A percentile compares a stretch with the other conserved stretches of the same genome.
Evolutionary conservation across 1,140 invertebrate species (phyloP).

Genomic region (Meloidogyne chitwoodi): DNA sequence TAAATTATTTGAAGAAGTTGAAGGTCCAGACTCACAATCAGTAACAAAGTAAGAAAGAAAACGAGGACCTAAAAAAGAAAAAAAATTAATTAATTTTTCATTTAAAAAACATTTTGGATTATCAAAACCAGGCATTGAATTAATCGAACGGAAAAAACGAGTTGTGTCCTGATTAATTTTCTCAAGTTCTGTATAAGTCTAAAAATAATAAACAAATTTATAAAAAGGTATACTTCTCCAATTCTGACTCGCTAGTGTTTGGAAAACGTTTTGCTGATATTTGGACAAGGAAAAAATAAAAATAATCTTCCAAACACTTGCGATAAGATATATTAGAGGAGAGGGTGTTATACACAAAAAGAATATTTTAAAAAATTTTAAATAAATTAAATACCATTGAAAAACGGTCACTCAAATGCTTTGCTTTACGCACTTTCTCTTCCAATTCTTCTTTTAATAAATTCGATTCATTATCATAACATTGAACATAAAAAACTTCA

Average conservation of each 20-base stretch:
- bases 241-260: too few relatives aligned
- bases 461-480: background rate
- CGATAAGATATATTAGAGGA: too few relatives aligned
- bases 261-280: too few relatives aligned
- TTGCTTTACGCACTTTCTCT: background rate
- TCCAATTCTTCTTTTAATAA: slow-evolving; percentile 8
- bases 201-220: too few relatives aligned
- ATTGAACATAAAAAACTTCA: background rate
- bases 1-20: background rate
- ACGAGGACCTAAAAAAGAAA: background rate
- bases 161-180: background rate
- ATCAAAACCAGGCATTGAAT: background rate
- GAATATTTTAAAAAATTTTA: background rate
- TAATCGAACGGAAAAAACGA: background rate
- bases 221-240: too few relatives aligned
- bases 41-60: background rate
- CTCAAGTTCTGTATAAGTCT: background rate
- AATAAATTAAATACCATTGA: background rate
- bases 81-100: background rate
- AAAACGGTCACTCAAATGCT: slow-evolving; percentile 1
- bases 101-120: background rate
- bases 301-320: too few relatives aligned
- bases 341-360: background rate
- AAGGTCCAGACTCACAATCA: background rate
- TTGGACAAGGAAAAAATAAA: too few relatives aligned